phyloP scores from a whole-genome alignment of 92 coral and sea anemone genomes.

The Umimayanthus chanpuru region DNA sequence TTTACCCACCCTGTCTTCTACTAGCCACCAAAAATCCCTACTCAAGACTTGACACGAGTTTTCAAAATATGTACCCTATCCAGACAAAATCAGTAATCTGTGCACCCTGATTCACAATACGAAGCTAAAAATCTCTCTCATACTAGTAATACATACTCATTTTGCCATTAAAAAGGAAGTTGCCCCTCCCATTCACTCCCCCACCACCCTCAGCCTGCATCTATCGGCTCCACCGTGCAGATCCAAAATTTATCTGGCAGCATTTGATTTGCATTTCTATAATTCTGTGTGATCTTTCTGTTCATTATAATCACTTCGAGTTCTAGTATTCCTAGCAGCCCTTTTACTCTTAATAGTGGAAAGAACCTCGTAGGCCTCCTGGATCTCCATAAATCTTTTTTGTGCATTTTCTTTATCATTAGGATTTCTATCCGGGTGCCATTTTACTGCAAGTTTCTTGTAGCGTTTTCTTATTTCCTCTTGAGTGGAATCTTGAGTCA shows the following conservation, averaged over 20 bases:
- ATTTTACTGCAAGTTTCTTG: slow-evolving; percentile 88
- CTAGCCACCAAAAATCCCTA: too few relatives aligned
- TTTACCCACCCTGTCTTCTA: too few relatives aligned
- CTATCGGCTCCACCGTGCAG: neutral
- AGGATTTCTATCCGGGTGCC: slow-evolving; percentile 90
- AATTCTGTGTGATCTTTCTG: slow-evolving; percentile 69
- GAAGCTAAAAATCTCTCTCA: neutral
- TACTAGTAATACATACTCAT: neutral
- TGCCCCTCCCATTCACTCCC: neutral
- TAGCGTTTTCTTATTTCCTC: slow-evolving; percentile 87
- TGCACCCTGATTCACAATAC: neutral
- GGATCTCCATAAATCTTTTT: slow-evolving; percentile 91
- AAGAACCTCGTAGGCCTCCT: slow-evolving; percentile 94
- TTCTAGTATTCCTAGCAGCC: slow-evolving; percentile 73
- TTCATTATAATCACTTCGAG: slow-evolving; percentile 66
- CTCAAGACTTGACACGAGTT: too few relatives aligned
- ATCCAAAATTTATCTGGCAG: neutral
- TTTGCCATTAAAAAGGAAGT: neutral
- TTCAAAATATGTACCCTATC: neutral
- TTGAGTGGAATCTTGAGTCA: slow-evolving; percentile 86
- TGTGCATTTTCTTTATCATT: slow-evolving; percentile 85
- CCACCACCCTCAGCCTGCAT: too few relatives aligned
- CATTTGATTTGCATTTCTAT: neutral
- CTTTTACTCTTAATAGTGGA: slow-evolving; percentile 81
- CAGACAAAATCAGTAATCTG: neutral